A percentile compares a stretch with the other conserved stretches of the same genome.
Evolutionary conservation across 2,113 vertebrate genomes (phyloP).

Genomic region (Gadus chalcogrammus): DNA sequence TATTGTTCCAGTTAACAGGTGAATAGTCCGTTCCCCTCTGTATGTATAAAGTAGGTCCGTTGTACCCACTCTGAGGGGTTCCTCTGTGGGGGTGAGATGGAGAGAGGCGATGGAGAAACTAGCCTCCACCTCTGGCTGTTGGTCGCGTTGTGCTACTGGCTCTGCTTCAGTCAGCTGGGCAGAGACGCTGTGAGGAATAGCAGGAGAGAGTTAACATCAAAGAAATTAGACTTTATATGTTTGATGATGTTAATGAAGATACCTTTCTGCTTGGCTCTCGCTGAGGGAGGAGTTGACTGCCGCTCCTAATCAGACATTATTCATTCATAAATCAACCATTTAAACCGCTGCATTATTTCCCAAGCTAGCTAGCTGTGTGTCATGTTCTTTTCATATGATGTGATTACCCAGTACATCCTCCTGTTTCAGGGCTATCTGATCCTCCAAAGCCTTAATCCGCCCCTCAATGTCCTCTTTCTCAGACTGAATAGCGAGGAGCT

Average conservation of each 20-base stretch:
- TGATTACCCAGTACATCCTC: conserved; percentile 54
- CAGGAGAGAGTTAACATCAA: conserved; percentile 2
- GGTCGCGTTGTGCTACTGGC: conserved; percentile 21
- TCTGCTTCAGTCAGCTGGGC: conserved; percentile 21
- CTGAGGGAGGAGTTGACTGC: conserved; percentile 5
- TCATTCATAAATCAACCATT: background rate
- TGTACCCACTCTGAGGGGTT: background rate
- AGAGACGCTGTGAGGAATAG: conserved; percentile 26
- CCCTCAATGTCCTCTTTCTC: conserved; percentile 63
- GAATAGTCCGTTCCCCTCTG: too few relatives aligned
- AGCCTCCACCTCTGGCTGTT: conserved; percentile 4
- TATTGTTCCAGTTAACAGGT: too few relatives aligned
- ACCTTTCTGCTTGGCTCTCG: conserved; percentile 49
- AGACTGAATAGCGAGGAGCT: conserved; percentile 56
- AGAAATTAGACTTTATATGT: background rate
- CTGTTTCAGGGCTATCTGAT: conserved; percentile 58
- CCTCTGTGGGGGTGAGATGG: conserved; percentile 34
- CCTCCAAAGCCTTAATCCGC: conserved; percentile 56
- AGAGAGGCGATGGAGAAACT: conserved; percentile 28
- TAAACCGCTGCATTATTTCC: conserved; percentile 18
- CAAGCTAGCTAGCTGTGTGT: conserved; percentile 1
- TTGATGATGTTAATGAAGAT: conserved; percentile 18
- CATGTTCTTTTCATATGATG: background rate
- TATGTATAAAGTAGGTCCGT: too few relatives aligned
- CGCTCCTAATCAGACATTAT: conserved; percentile 36